These are phyloP conservation scores for Apis mellifera DNA, from an alignment of 1,140 invertebrate species.

Conservation along the genomic window Amel_HAv3.1 CM009932.2:8777501-8778000, in stretches of 20 bases:
- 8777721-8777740: constrained; percentile 13
- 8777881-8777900: no score
- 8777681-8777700: neutral
- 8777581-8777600: constrained; percentile 20
- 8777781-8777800: neutral
- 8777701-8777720: constrained; percentile 1
- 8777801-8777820: constrained; percentile 37
- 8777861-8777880: neutral
- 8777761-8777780: constrained; percentile 16
- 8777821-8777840: constrained; percentile 7
- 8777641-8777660: constrained; percentile 66
- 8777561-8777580: constrained; percentile 49
- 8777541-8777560: constrained; percentile 24
- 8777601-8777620: constrained; percentile 48
- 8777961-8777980: no score
- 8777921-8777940: no score
- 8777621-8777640: constrained; percentile 70
- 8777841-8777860: neutral
- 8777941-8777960: no score
- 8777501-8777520: constrained; percentile 40
- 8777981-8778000: neutral
- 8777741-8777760: constrained; percentile 45
- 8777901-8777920: no score
- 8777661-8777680: constrained; percentile 39
- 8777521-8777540: constrained; percentile 43